A percentile compares a stretch with the other conserved stretches of the same genome.
These are phyloP conservation scores for Phylloscopus trochiloides DNA, from an alignment of 2,113 vertebrate species.

Conservation along the genomic window DNA sequence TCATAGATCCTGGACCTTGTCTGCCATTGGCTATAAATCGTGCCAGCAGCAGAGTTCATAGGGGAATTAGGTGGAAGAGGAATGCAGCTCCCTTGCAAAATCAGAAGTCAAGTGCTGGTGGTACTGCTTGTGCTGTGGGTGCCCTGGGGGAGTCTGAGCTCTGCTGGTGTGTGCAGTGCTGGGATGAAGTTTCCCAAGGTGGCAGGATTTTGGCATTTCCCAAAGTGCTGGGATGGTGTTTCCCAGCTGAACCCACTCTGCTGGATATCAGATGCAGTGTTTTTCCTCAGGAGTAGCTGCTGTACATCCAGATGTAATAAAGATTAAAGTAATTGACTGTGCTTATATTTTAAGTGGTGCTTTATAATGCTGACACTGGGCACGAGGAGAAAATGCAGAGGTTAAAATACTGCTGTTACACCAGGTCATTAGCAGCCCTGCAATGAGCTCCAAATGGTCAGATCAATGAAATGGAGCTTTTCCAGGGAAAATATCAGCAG, in stretches of 20 bases:
- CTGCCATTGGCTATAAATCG: neutral
- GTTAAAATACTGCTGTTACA: neutral
- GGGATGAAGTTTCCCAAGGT: neutral
- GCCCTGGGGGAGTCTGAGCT: neutral
- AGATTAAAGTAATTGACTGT: slow-evolving; percentile 9
- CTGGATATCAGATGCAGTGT: neutral
- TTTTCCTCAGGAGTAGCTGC: neutral
- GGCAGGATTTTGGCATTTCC: neutral
- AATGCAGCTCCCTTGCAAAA: neutral
- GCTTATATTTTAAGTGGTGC: slow-evolving; percentile 17
- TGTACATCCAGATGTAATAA: neutral
- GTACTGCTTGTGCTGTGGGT: neutral
- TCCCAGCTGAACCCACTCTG: neutral
- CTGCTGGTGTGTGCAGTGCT: neutral
- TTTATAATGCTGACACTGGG: neutral
- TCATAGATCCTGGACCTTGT: neutral
- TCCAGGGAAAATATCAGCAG: neutral
- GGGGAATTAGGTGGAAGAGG: neutral
- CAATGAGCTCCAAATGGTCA: neutral
- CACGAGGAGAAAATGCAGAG: neutral
- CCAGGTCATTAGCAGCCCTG: neutral
- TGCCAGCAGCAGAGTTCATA: neutral
- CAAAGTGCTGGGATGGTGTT: accelerated
- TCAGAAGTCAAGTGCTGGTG: neutral
- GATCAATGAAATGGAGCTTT: slow-evolving; percentile 1